Evolutionary conservation across 2,113 vertebrate species (phyloP).

Genomic region (Eidolon helvum): DNA sequence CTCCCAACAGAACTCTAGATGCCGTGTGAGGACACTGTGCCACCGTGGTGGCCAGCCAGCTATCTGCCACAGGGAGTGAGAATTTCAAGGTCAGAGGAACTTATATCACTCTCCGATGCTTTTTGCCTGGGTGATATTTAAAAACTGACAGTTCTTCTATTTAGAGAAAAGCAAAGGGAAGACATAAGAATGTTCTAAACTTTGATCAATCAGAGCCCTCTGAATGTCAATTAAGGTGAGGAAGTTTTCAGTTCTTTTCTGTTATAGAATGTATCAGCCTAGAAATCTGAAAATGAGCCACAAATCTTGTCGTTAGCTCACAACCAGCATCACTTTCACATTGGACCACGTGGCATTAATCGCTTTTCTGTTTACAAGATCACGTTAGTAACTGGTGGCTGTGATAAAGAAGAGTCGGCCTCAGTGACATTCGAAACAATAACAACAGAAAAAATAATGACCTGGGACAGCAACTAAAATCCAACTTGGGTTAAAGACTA

Average conservation of each 20-base stretch:
- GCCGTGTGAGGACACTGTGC: accelerated
- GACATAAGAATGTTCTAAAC: background rate
- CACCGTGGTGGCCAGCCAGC: background rate
- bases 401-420: background rate
- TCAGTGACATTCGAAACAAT: background rate
- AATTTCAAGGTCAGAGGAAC: background rate
- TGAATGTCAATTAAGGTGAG: background rate
- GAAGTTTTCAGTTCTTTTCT: background rate
- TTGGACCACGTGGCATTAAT: background rate
- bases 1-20: accelerated
- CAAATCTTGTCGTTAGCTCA: background rate
- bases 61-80: background rate
- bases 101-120: background rate
- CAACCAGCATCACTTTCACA: background rate
- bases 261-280: background rate
- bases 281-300: background rate
- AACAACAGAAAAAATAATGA: background rate
- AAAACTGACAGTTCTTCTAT: background rate
- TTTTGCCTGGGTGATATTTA: background rate
- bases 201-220: background rate
- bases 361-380: background rate
- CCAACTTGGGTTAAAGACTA: background rate
- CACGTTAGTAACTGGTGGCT: background rate
- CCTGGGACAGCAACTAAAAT: background rate
- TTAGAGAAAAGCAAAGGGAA: background rate